Base-by-base conservation (phyloP, 2,113 vertebrate genomes). In the Melanerpes aurifrons region DNA sequence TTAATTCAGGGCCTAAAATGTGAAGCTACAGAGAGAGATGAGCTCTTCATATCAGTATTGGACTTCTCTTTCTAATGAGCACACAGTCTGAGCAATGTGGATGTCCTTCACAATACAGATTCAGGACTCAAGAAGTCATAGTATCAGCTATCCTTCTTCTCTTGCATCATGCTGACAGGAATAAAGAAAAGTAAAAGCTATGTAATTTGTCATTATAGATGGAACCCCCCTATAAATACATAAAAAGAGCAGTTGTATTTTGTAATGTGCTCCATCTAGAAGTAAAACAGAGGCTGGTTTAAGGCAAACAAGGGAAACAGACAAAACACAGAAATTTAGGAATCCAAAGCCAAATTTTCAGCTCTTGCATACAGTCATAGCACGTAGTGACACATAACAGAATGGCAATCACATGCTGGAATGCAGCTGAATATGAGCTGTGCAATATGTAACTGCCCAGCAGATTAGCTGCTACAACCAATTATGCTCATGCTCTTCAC, bases 81-180 rank as follows among this genome's bases (percentile, higher is more conserved):
- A 69, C 48, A 45, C 0, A 63, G 9, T 12, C 32, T 66, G 68
- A 31, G 35, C 31, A 79, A 3, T 5, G 15, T 1, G 3, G 48
- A 16, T 22, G 37, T 21, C 28, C 28, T 82, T 50, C 6, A 1
- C 47, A 24, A 16, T 1, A 59, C 7, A 57, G 53, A 53, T 40
- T 40, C 53, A 63, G 61, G 31, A 70, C 18, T 56, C 0, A 0
- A 76, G 16, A 40, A 69, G 8, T 56, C n/a, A 32, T 0, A 25
- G 25, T 7, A 45, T 32, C 64, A 66, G 11, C 32, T 29, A 45
- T 15, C 2, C 7, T 56, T 87, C 5, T 4, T 24, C 35, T 45
- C 59, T 14, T 66, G 5, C 17, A 62, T 57, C 53, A 10, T 1
- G 0, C 0, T 19, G 45, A 4, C 3, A 87, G 18, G 19, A 56